Evolutionary conservation across 2,888 invertebrate species (phyloP), one percentile per base, ranked within the genome.

Genomic region (Harpalus rufipes): DNA sequence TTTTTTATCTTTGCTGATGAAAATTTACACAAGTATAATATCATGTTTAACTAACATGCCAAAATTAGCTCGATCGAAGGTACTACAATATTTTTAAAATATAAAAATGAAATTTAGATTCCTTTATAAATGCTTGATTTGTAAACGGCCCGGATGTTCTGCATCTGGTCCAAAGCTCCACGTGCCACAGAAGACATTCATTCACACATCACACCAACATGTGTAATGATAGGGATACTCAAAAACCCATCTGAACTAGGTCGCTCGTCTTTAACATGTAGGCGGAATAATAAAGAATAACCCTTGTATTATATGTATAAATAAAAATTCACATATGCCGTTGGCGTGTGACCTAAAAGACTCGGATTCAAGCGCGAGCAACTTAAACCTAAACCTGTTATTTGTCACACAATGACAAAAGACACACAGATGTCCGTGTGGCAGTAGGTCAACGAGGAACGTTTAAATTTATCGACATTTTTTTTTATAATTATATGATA

Each of bases 361-460:
- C 44, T 51, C 44, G 44, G 44, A 51, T 51, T 51, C 44, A 51
- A 51, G 44, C 44, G 44, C 44, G 44, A 51, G 44, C 44, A 51
- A 51, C 44, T 8, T 51, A 51, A 51, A 7, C 12, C 2, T 51
- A 8, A 51, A 51, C 44, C 44, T 51, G 44, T 51, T 51, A 51
- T 51, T 51, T 51, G 44, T 12, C 44, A 32, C 32, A 4, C 32
- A 51, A 51, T 51, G 44, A 51, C 44, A 51, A 51, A 51, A 51
- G 44, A 12, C 10, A 12, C 44, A 51, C 44, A 51, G 44, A 51
- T 51, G 44, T 32, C 32, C 32, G 32, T 32, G 6, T 32, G 32
- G 32, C 32, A 32, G 32, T 32, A 32, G 32, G 32, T 32, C 32
- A 32, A 32, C 32, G 32, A 21, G 3, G 3, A 21, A 21, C 21